phyloP scores from a whole-genome alignment of 2,113 vertebrate genomes.

The Alectura lathami region DNA sequence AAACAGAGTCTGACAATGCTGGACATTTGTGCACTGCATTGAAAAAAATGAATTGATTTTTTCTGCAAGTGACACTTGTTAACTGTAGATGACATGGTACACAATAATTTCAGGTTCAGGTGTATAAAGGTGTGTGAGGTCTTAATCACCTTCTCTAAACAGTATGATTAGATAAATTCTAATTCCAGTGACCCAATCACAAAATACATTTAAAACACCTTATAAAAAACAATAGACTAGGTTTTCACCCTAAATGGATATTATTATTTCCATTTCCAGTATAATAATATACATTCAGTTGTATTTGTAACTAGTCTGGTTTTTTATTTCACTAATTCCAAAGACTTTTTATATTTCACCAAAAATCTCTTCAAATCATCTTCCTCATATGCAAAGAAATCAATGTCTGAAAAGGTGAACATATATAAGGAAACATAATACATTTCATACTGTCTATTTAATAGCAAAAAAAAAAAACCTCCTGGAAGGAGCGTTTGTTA shows the following conservation, averaged over 20 bases:
- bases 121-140: background rate
- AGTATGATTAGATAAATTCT: background rate
- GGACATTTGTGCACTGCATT: rapidly evolving
- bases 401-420: background rate
- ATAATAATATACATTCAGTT: background rate
- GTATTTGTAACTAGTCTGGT: background rate
- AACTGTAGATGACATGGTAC: background rate
- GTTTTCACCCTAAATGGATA: background rate
- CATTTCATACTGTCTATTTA: background rate
- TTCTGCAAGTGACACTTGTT: background rate
- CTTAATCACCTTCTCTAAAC: background rate
- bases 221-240: background rate
- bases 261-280: background rate
- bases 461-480: background rate
- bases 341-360: background rate
- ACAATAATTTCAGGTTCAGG: background rate
- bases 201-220: background rate
- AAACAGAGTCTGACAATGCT: background rate
- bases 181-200: background rate
- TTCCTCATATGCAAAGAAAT: background rate
- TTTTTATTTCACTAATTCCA: background rate
- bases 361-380: background rate
- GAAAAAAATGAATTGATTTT: background rate
- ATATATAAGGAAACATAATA: background rate
- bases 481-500: rapidly evolving